Conservation (phyloP, 2,797 vertebrate species). For the Aulostomus chinensis region DNA sequence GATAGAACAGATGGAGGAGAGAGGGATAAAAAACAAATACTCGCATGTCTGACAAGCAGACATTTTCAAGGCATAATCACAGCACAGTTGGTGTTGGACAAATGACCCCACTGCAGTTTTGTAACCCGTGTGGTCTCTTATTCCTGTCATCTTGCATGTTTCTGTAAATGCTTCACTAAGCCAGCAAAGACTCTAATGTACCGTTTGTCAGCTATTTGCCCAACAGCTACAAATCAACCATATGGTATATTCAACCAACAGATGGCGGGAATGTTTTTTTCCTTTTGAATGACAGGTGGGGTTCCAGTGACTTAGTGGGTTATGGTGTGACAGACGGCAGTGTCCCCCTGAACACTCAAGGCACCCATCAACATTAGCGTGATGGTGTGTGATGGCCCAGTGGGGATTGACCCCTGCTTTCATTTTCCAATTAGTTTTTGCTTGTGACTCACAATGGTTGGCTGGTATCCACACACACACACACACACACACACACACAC, state of each 20-base stretch:
- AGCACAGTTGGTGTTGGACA: conserved; percentile 13
- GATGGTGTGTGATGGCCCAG: conserved; percentile 29
- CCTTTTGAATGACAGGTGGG: conserved; percentile 46
- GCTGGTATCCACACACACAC: background rate
- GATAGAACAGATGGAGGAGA: conserved; percentile 34
- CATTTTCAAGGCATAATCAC: conserved; percentile 5
- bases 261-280: conserved; percentile 23
- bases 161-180: conserved; percentile 1
- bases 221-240: conserved; percentile 31
- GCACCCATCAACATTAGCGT: conserved; percentile 23
- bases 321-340: conserved; percentile 42
- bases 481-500: background rate
- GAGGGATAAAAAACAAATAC: background rate
- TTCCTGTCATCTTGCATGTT: conserved; percentile 2
- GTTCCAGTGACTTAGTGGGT: conserved; percentile 29
- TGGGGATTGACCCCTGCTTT: conserved; percentile 32
- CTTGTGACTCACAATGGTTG: conserved; percentile 14
- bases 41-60: background rate
- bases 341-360: conserved; percentile 11
- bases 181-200: conserved; percentile 6
- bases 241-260: conserved; percentile 34
- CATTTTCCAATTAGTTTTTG: conserved; percentile 48
- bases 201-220: conserved; percentile 34
- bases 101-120: background rate
- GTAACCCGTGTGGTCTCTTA: conserved; percentile 1